Evolutionary conservation across 2,888 invertebrate species (phyloP).

Genomic region (Sabellastarte sp.): DNA sequence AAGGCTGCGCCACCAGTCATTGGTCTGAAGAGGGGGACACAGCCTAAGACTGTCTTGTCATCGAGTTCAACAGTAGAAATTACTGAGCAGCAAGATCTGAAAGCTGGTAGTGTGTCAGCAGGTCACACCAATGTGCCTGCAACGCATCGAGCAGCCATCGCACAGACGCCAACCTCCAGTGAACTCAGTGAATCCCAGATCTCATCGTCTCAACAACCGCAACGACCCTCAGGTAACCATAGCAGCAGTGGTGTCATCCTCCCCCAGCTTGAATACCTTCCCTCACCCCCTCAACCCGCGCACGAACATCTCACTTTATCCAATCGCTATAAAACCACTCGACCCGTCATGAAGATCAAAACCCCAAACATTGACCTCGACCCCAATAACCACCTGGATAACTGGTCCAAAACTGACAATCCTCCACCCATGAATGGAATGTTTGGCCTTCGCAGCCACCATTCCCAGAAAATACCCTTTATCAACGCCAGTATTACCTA

Average conservation of each 20-base stretch:
- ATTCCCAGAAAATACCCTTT: slow-evolving; percentile 11
- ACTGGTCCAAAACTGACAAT: background rate
- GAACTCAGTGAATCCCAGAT: no score
- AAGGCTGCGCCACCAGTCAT: no score
- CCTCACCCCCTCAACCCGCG: slow-evolving; percentile 2
- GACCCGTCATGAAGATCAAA: background rate
- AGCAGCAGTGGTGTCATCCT: no score
- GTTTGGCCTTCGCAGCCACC: background rate
- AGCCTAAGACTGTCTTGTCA: background rate
- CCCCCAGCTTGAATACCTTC: background rate
- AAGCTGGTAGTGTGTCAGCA: no score
- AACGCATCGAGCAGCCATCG: no score
- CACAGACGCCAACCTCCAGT: no score
- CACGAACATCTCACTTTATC: background rate
- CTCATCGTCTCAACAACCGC: no score
- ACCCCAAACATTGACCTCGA: slow-evolving; percentile 3
- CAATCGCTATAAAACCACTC: background rate
- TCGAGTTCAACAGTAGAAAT: background rate
- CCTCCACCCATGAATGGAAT: background rate
- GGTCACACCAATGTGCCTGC: no score
- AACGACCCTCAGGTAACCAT: no score
- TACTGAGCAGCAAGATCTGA: background rate
- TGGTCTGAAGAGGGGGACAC: slow-evolving; percentile 3
- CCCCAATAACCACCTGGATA: background rate
- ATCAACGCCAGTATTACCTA: slow-evolving; percentile 10